Percentiles rank a stretch among this genome's conserved stretches.
Evolutionary conservation across 2,113 vertebrate species (phyloP).

Genomic region (Panthera uncia): DNA sequence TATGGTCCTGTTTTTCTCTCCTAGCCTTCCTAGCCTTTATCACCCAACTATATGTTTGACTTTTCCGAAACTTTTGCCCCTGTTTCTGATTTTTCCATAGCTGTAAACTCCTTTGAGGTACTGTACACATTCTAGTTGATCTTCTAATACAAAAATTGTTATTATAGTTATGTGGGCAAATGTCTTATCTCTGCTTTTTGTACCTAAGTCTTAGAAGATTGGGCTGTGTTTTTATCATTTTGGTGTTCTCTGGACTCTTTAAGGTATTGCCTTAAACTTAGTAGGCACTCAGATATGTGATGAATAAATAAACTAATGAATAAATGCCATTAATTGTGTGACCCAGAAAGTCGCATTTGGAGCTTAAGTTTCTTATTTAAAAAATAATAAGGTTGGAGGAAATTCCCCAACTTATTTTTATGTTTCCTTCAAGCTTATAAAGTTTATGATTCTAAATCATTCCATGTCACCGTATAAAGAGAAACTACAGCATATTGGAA

Average conservation of each 20-base stretch:
- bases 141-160: not conserved
- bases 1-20: not conserved
- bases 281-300: not conserved
- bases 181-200: not conserved
- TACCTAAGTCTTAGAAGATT: not conserved
- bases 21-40: not conserved
- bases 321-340: not conserved
- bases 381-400: not conserved
- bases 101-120: not conserved
- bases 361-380: constrained; percentile 27
- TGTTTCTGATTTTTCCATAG: not conserved
- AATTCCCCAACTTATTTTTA: not conserved
- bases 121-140: not conserved
- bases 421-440: not conserved
- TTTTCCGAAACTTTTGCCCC: not conserved
- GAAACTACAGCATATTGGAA: not conserved
- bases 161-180: not conserved
- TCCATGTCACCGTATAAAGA: not conserved
- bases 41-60: not conserved
- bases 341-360: not conserved
- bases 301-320: constrained; percentile 1
- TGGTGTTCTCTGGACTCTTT: not conserved
- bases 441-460: not conserved
- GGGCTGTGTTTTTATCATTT: not conserved
- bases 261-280: not conserved